phyloP scores from a whole-genome alignment of 1,140 invertebrate genomes.

The Phymorhynchus buccinoides region DNA sequence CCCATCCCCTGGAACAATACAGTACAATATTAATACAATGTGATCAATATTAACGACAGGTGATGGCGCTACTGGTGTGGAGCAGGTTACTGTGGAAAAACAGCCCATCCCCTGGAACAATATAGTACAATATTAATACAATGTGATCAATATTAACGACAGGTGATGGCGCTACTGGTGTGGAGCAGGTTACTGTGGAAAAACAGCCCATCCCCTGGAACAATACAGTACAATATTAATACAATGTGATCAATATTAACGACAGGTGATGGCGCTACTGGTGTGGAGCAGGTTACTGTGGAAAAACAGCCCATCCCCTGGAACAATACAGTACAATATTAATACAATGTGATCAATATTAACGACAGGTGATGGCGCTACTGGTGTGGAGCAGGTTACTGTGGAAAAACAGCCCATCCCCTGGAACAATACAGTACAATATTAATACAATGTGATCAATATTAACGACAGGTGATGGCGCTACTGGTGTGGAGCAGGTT shows the following conservation, averaged over 20 bases:
- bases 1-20: slow-evolving; percentile 49
- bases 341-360: too few relatives aligned
- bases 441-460: too few relatives aligned
- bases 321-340: too few relatives aligned
- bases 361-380: slow-evolving; percentile 51
- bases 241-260: too few relatives aligned
- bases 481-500: slow-evolving; percentile 55
- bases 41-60: too few relatives aligned
- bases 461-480: too few relatives aligned
- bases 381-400: slow-evolving; percentile 54
- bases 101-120: slow-evolving; percentile 49
- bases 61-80: slow-evolving; percentile 53
- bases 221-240: too few relatives aligned
- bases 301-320: slow-evolving; percentile 57
- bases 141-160: too few relatives aligned
- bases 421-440: too few relatives aligned
- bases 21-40: too few relatives aligned
- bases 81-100: slow-evolving; percentile 57
- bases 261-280: slow-evolving; percentile 52
- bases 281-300: slow-evolving; percentile 55
- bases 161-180: slow-evolving; percentile 51
- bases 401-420: slow-evolving; percentile 58
- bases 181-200: slow-evolving; percentile 57
- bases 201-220: slow-evolving; percentile 53
- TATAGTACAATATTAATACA: too few relatives aligned